These are phyloP conservation scores for Tachycineta bicolor DNA, from an alignment of 2,113 vertebrate genomes.

Conservation along the genomic window DNA sequence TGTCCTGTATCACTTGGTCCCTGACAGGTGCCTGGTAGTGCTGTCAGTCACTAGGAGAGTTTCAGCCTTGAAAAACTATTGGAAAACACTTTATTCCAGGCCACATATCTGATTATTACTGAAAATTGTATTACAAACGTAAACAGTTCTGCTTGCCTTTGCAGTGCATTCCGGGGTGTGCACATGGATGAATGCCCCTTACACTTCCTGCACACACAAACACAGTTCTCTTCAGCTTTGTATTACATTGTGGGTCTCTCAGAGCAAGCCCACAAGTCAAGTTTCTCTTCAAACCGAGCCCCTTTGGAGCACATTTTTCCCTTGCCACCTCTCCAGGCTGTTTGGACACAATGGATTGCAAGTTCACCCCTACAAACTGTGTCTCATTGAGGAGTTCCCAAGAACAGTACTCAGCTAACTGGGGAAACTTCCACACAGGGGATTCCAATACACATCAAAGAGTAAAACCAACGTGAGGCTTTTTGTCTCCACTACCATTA, in stretches of 20 bases:
- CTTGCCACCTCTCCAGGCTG: neutral
- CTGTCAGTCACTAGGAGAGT: neutral
- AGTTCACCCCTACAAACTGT: neutral
- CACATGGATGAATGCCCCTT: neutral
- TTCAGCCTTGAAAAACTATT: neutral
- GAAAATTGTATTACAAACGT: neutral
- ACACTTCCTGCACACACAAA: neutral
- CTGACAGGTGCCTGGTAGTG: neutral
- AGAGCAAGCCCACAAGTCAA: neutral
- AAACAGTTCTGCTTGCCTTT: neutral
- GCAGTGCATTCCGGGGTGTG: neutral
- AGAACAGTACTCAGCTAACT: neutral
- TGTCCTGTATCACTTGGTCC: neutral
- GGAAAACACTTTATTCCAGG: neutral
- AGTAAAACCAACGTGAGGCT: neutral
- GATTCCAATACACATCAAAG: neutral
- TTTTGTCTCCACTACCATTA: neutral
- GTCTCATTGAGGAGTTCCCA: neutral
- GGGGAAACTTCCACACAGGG: neutral
- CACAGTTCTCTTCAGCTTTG: neutral
- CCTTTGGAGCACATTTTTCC: neutral
- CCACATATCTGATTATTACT: neutral
- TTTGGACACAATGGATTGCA: rapidly evolving
- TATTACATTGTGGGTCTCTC: neutral
- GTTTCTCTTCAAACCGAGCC: neutral